Conservation (phyloP, 2,888 invertebrate species). For the Sinhomidia bicolor region DNA sequence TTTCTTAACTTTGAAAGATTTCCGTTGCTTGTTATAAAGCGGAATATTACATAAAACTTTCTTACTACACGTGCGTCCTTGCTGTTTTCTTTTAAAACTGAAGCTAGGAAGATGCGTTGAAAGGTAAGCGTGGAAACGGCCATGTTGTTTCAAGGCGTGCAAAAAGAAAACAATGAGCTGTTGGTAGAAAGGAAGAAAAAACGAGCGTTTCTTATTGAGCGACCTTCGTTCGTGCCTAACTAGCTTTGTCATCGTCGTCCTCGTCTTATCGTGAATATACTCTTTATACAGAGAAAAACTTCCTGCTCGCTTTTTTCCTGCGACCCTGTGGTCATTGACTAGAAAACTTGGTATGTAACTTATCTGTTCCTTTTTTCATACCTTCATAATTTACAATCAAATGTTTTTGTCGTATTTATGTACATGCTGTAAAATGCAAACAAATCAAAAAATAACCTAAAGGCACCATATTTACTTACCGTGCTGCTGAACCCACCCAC, state of each 20-base stretch:
- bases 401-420: slow-evolving; percentile 33
- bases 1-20: neutral
- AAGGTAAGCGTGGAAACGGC: neutral
- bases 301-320: slow-evolving; percentile 43
- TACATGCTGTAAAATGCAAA: slow-evolving; percentile 27
- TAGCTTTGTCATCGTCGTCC: slow-evolving; percentile 24
- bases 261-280: neutral
- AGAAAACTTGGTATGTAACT: neutral
- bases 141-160: neutral
- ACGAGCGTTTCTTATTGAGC: no score
- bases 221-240: neutral
- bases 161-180: neutral
- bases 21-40: slow-evolving; percentile 14
- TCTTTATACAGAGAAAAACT: slow-evolving; percentile 1
- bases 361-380: neutral
- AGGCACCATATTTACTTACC: slow-evolving; percentile 32
- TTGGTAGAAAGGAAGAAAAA: no score
- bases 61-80: neutral
- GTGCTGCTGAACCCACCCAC: neutral
- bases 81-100: neutral
- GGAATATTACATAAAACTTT: no score
- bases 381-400: slow-evolving; percentile 43
- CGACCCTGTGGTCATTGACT: slow-evolving; percentile 56
- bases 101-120: neutral
- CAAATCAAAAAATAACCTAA: slow-evolving; percentile 47